Conservation (phyloP, 2,797 vertebrate genomes). For the Schizothorax lantsangensis region DNA sequence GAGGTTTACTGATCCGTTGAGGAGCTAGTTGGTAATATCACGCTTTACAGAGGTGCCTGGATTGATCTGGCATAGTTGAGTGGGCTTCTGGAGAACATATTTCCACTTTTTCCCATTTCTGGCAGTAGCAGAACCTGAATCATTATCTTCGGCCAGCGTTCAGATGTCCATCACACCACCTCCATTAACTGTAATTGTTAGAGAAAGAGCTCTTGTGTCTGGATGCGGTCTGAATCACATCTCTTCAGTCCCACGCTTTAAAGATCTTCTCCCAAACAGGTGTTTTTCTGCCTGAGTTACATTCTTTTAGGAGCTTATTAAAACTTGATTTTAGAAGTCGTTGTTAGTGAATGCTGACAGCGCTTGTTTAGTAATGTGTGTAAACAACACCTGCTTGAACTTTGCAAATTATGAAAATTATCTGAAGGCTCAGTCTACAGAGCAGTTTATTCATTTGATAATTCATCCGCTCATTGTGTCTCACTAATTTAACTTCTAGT, state of each 20-base stretch:
- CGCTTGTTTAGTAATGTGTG: constrained; percentile 6
- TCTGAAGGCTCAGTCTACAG: not conserved
- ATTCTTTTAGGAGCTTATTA: constrained; percentile 7
- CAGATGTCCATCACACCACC: not conserved
- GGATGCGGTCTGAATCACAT: not conserved
- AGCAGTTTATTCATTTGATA: not conserved
- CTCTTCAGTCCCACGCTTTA: not conserved
- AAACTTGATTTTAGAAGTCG: not conserved
- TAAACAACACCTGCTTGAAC: constrained; percentile 28
- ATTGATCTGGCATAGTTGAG: constrained; percentile 2
- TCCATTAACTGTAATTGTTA: not conserved
- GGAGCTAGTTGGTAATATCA: constrained; percentile 10
- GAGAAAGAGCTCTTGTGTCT: constrained; percentile 11
- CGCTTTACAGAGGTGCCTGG: not conserved
- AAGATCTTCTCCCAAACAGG: constrained; percentile 1
- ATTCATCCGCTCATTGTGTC: not conserved
- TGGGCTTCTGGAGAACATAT: constrained; percentile 5
- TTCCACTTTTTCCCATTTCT: constrained; percentile 1
- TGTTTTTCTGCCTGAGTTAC: not conserved
- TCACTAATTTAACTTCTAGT: not conserved
- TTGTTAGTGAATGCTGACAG: constrained; percentile 2
- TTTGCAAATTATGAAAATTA: constrained; percentile 6
- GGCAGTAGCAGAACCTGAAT: constrained; percentile 1
- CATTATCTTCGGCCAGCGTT: not conserved
- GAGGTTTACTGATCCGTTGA: not conserved